A percentile compares a stretch with the other conserved stretches of the same genome.
Conservation (phyloP, 2,113 vertebrate species). For the Verasper variegatus region DNA sequence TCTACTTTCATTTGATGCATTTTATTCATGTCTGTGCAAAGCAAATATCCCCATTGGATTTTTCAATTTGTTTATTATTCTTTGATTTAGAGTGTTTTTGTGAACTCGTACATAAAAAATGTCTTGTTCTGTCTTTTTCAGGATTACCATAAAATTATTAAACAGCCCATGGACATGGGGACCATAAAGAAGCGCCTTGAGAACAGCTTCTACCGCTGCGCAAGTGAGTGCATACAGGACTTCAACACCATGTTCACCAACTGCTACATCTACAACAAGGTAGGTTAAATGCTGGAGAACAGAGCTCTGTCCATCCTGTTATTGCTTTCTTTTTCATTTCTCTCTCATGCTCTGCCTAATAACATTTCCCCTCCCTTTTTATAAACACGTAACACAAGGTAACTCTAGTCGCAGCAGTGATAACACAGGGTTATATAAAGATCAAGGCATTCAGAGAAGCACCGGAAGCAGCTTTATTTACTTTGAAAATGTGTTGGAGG, state of each 20-base stretch:
- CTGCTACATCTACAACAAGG: conserved; percentile 98
- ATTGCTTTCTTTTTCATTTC: too few species aligned
- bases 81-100: neutral
- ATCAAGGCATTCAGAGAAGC: too few species aligned
- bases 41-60: neutral
- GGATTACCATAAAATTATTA: conserved; percentile 98
- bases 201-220: conserved; percentile 92
- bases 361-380: too few species aligned
- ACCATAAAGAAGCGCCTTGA: conserved; percentile 93
- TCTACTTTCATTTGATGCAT: neutral
- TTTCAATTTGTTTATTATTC: neutral
- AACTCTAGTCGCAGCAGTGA: too few species aligned
- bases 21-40: conserved; percentile 1
- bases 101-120: neutral
- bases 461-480: too few species aligned
- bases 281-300: conserved; percentile 55
- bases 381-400: too few species aligned
- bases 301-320: neutral
- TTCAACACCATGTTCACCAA: conserved; percentile 99
- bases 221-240: conserved; percentile 94
- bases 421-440: too few species aligned
- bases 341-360: too few species aligned
- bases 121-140: conserved; percentile 41
- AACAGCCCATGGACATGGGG: conserved; percentile 98
- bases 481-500: too few species aligned